phyloP scores from a whole-genome alignment of 1,140 invertebrate genomes.

The Aradophagus sp. region DNA sequence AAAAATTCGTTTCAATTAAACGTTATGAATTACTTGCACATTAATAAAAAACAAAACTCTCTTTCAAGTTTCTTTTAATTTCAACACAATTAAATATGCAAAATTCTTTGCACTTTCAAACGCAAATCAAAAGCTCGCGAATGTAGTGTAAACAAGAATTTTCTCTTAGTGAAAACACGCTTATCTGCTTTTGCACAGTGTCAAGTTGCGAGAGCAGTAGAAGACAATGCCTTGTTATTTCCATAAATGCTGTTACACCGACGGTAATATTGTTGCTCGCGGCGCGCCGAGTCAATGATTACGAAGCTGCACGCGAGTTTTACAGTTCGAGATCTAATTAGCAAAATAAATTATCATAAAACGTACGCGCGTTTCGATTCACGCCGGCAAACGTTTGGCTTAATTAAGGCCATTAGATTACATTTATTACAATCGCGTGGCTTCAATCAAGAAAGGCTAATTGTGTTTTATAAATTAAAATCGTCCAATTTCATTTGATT shows the following conservation, averaged over 20 bases:
- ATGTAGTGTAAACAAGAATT: slow-evolving; percentile 32
- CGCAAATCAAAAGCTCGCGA: too few species aligned
- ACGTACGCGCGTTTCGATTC: slow-evolving; percentile 12
- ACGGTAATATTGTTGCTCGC: slow-evolving; percentile 19
- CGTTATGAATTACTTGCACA: too few species aligned
- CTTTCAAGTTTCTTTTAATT: too few species aligned
- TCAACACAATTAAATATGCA: too few species aligned
- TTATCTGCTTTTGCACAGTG: slow-evolving; percentile 29
- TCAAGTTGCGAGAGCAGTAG: slow-evolving; percentile 25
- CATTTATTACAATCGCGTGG: slow-evolving; percentile 36
- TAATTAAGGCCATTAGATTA: slow-evolving; percentile 42
- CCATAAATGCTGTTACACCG: slow-evolving; percentile 18
- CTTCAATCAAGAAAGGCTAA: slow-evolving; percentile 32
- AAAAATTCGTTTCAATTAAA: too few species aligned
- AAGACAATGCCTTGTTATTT: slow-evolving; percentile 43
- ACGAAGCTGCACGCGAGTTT: slow-evolving; percentile 20
- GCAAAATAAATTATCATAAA: slow-evolving; percentile 27
- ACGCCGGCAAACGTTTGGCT: slow-evolving; percentile 2
- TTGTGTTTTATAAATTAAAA: slow-evolving; percentile 31
- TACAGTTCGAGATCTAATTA: slow-evolving; percentile 31
- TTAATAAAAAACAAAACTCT: too few species aligned
- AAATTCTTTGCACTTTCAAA: too few species aligned
- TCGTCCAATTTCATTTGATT: slow-evolving; percentile 1
- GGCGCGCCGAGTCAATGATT: slow-evolving; percentile 23
- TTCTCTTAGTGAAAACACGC: slow-evolving; percentile 9